Evolutionary conservation across 1,140 invertebrate genomes (phyloP).

Genomic region (Bombus confusus): DNA sequence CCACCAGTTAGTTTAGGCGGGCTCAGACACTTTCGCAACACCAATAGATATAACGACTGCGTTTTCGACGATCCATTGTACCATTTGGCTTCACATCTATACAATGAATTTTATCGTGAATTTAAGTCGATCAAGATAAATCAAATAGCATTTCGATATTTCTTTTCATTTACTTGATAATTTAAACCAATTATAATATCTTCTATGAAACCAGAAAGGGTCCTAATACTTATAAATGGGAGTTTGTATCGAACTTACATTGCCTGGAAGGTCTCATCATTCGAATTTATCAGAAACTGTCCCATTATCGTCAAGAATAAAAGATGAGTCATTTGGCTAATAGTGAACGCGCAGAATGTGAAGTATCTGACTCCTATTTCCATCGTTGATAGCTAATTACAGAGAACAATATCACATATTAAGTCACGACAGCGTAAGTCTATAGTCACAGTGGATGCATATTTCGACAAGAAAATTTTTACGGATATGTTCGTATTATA

Average conservation of each 20-base stretch:
- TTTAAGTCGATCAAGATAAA: background rate
- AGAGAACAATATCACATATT: background rate
- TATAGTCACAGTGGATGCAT: no score
- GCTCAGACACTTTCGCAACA: slow-evolving; percentile 1
- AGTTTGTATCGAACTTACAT: slow-evolving; percentile 4
- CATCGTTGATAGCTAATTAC: background rate
- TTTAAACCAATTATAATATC: no score
- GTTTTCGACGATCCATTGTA: background rate
- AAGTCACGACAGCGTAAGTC: background rate
- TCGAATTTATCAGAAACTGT: background rate
- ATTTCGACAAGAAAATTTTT: no score
- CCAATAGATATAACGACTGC: background rate
- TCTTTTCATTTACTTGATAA: background rate
- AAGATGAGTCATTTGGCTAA: background rate
- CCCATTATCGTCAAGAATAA: slow-evolving; percentile 8
- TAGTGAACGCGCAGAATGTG: background rate
- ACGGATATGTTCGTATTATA: no score
- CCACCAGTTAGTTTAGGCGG: background rate
- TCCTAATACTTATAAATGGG: no score
- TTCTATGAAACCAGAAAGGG: no score
- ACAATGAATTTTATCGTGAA: background rate
- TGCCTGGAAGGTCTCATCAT: background rate
- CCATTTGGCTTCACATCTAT: background rate
- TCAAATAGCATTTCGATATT: background rate
- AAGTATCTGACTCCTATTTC: background rate